Conservation (phyloP, 2,797 vertebrate genomes). For the Harpagifer antarcticus region DNA sequence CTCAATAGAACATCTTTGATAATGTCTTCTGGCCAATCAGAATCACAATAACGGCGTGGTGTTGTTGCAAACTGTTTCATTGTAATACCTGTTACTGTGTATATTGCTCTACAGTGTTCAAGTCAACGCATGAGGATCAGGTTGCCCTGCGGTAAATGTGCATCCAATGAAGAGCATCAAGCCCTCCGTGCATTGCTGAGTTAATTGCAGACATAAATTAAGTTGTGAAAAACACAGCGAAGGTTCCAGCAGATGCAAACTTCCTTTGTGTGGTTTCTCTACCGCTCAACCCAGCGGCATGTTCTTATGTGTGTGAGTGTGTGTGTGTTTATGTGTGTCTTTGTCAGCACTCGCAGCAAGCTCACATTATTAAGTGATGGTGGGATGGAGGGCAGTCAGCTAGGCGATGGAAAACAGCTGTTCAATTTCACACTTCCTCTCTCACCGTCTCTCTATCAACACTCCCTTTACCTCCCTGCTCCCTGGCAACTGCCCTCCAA, state of each 20-base stretch:
- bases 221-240: conserved; percentile 30
- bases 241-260: conserved; percentile 44
- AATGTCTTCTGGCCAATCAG: too few species aligned
- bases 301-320: conserved; percentile 4
- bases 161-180: conserved; percentile 38
- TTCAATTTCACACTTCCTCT: conserved; percentile 72
- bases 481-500: not conserved
- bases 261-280: conserved; percentile 29
- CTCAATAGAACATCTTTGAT: too few species aligned
- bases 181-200: conserved; percentile 30
- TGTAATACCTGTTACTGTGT: not conserved
- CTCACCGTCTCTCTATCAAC: conserved; percentile 34
- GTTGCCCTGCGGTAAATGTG: conserved; percentile 2
- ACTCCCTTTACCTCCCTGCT: conserved; percentile 11
- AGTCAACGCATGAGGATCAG: conserved; percentile 15
- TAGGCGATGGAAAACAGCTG: conserved; percentile 71
- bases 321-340: not conserved
- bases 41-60: too few species aligned
- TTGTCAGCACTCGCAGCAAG: conserved; percentile 15
- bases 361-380: conserved; percentile 60
- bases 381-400: conserved; percentile 56
- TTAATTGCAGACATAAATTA: conserved; percentile 60
- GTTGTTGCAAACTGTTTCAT: not conserved
- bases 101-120: conserved; percentile 8
- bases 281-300: conserved; percentile 13